phyloP scores from a whole-genome alignment of 2,797 vertebrate species.

The Helostoma temminkii region DNA sequence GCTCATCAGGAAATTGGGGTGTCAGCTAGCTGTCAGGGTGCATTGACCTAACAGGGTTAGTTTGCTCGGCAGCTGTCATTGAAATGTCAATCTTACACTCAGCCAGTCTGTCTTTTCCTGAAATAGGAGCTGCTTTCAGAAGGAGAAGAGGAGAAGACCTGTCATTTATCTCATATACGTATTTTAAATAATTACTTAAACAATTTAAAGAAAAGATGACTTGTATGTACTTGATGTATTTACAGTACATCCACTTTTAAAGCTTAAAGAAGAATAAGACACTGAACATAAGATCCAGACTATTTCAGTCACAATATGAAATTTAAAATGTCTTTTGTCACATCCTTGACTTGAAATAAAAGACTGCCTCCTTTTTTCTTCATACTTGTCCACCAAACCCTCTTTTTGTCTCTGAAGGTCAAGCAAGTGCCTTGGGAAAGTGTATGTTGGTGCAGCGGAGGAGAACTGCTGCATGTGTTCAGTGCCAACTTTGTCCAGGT shows the following conservation, averaged over 20 bases:
- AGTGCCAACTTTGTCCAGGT: slow-evolving; percentile 54
- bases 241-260: not conserved
- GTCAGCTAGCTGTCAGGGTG: slow-evolving; percentile 81
- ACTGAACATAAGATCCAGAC: not conserved
- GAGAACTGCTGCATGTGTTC: slow-evolving; percentile 64
- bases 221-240: too few relatives aligned
- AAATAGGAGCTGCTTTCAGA: slow-evolving; percentile 38
- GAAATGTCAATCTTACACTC: slow-evolving; percentile 69
- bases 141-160: slow-evolving; percentile 23
- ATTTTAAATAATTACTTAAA: not conserved
- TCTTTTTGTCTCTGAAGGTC: slow-evolving; percentile 57
- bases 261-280: slow-evolving; percentile 4
- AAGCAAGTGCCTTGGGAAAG: slow-evolving; percentile 21
- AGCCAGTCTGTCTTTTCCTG: slow-evolving; percentile 74
- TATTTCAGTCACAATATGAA: not conserved
- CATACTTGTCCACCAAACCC: not conserved
- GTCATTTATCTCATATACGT: slow-evolving; percentile 28
- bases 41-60: slow-evolving; percentile 75
- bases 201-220: not conserved
- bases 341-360: slow-evolving; percentile 10
- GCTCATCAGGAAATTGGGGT: slow-evolving; percentile 79
- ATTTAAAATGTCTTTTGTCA: not conserved
- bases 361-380: slow-evolving; percentile 24
- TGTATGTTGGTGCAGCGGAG: slow-evolving; percentile 48
- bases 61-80: slow-evolving; percentile 74